Percentiles rank a stretch among this genome's conserved stretches.
Conservation (phyloP, 1,140 invertebrate genomes). For the Cephus cinctus region DNA sequence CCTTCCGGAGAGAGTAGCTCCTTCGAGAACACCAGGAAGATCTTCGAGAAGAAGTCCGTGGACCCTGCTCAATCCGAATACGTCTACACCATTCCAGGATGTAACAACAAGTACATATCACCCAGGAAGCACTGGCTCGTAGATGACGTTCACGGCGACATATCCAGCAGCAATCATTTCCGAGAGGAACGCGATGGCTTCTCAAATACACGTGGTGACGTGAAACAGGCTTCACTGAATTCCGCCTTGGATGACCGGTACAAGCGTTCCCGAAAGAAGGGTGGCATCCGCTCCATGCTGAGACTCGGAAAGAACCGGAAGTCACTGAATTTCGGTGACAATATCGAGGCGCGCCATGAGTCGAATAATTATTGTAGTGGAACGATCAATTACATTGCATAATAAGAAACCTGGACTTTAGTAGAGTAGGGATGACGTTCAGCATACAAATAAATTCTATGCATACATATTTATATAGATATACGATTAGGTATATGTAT, state of each 20-base stretch:
- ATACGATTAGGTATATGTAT: too few relatives aligned
- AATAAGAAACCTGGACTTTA: conserved; percentile 21
- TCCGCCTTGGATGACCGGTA: conserved; percentile 65
- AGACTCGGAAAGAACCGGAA: conserved; percentile 58
- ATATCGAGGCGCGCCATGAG: conserved; percentile 48
- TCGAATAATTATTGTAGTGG: conserved; percentile 53
- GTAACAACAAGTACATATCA: conserved; percentile 44
- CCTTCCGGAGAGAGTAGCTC: conserved; percentile 29
- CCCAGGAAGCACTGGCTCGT: conserved; percentile 67
- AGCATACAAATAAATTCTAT: conserved; percentile 18
- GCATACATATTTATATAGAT: conserved; percentile 21
- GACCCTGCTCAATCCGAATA: conserved; percentile 41
- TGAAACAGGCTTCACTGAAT: conserved; percentile 68
- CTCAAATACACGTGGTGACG: conserved; percentile 63
- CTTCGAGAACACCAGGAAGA: conserved; percentile 36
- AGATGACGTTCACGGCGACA: conserved; percentile 57
- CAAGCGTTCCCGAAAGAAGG: conserved; percentile 67
- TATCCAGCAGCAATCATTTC: conserved; percentile 44
- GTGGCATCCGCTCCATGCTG: conserved; percentile 81
- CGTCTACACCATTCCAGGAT: conserved; percentile 47
- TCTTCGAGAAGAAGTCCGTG: conserved; percentile 34
- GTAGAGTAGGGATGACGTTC: conserved; percentile 13
- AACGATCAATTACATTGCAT: conserved; percentile 55
- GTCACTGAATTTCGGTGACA: conserved; percentile 53
- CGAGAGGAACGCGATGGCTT: conserved; percentile 64